phyloP scores from a whole-genome alignment of 2,113 vertebrate species.

The Tyto alba region DNA sequence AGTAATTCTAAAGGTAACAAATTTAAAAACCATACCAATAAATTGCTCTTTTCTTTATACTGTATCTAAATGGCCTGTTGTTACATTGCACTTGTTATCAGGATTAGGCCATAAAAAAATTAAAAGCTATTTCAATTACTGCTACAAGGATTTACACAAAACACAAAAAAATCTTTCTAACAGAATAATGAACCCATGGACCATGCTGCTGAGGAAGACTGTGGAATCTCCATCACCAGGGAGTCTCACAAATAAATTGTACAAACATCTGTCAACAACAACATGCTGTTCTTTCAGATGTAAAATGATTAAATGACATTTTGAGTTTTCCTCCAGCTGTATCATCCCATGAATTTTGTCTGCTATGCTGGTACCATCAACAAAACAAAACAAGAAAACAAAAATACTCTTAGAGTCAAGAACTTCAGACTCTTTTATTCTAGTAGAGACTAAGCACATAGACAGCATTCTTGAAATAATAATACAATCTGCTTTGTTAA shows the following conservation, averaged over 20 bases:
- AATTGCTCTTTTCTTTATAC: neutral
- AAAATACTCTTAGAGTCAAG: neutral
- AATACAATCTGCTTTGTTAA: neutral
- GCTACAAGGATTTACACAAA: neutral
- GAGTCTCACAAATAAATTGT: accelerated
- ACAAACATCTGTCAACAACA: neutral
- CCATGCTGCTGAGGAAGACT: neutral
- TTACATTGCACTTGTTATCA: neutral
- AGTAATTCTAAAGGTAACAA: neutral
- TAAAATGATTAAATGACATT: neutral
- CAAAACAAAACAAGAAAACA: neutral
- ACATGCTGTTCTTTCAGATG: neutral
- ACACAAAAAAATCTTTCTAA: neutral
- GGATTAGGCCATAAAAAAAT: neutral
- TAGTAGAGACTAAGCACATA: neutral
- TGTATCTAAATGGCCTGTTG: neutral
- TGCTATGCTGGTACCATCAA: neutral
- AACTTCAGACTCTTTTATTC: neutral
- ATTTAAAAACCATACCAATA: neutral
- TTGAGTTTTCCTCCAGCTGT: neutral
- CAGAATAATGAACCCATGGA: neutral
- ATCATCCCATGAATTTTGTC: neutral
- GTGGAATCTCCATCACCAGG: neutral
- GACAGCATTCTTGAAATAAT: neutral
- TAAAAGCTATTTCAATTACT: neutral